These are phyloP conservation scores for Beroe ovata DNA, from an alignment of 37 sponge, comb jelly and placozoan species.

Conservation along the genomic window DNA sequence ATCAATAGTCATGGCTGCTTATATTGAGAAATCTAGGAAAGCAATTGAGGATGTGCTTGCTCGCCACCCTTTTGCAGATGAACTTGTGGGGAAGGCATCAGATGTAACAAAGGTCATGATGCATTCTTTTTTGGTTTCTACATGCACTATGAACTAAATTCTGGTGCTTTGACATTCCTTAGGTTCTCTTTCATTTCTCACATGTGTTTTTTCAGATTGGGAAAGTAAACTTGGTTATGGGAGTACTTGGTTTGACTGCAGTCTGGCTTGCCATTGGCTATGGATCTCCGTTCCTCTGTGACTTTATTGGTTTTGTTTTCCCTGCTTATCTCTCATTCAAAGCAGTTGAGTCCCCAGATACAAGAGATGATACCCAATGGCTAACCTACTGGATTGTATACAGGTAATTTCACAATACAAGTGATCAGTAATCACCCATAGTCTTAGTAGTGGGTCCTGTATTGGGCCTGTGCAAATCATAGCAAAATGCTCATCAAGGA, in stretches of 20 bases:
- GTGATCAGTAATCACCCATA: too few relatives aligned
- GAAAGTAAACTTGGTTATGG: constrained; percentile 58
- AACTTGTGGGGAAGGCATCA: constrained; percentile 48
- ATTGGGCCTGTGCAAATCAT: too few relatives aligned
- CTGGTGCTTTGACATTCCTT: background rate
- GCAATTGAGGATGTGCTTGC: constrained; percentile 18
- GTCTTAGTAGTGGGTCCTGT: too few relatives aligned
- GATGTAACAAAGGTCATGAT: constrained; percentile 43
- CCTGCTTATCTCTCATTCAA: constrained; percentile 66
- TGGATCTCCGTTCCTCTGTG: constrained; percentile 64
- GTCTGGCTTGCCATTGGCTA: constrained; percentile 62
- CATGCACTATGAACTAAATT: background rate
- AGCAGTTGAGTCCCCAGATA: constrained; percentile 50
- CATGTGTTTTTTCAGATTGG: constrained; percentile 14
- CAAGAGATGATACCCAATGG: constrained; percentile 60
- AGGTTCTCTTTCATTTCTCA: too few relatives aligned
- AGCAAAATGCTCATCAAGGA: too few relatives aligned
- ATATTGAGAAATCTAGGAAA: background rate
- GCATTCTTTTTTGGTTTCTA: background rate
- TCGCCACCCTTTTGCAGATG: constrained; percentile 7
- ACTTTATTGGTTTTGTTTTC: constrained; percentile 60
- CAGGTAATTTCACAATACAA: too few relatives aligned
- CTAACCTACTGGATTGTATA: constrained; percentile 66
- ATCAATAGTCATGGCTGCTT: constrained; percentile 14
- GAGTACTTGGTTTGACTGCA: constrained; percentile 39